Evolutionary conservation across 2,113 vertebrate species (phyloP).

Genomic region (Crotalus viridis): DNA sequence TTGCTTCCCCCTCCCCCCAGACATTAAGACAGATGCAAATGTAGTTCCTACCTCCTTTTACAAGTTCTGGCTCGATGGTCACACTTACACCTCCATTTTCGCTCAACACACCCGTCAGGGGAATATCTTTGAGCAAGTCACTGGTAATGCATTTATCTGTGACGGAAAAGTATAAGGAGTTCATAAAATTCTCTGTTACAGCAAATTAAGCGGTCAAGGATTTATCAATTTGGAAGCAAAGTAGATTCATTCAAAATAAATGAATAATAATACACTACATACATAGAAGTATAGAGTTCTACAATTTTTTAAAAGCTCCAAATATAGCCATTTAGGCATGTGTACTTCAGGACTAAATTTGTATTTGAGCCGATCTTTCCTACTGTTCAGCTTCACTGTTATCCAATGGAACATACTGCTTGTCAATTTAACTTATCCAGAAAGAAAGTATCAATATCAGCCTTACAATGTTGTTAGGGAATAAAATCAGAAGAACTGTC

Average conservation of each 20-base stretch:
- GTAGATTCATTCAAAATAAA: not conserved
- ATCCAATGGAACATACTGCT: not conserved
- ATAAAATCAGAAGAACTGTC: not conserved
- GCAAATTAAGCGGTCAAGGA: not conserved
- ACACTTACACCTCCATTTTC: not conserved
- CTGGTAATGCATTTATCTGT: conserved; percentile 71
- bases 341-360: not conserved
- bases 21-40: not conserved
- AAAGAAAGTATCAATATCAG: not conserved
- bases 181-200: not conserved
- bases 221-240: not conserved
- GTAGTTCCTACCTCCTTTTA: conserved; percentile 20
- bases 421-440: not conserved
- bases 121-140: conserved; percentile 71
- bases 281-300: not conserved
- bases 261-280: not conserved
- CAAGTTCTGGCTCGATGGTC: conserved; percentile 1
- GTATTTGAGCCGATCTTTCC: not conserved
- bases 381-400: not conserved
- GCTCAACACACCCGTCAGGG: conserved; percentile 5
- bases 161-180: not conserved
- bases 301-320: not conserved
- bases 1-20: not conserved
- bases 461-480: not conserved
- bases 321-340: not conserved